These are phyloP conservation scores for Dusona sp. DNA, from an alignment of 2,888 invertebrate species.

Conservation along the genomic window DNA sequence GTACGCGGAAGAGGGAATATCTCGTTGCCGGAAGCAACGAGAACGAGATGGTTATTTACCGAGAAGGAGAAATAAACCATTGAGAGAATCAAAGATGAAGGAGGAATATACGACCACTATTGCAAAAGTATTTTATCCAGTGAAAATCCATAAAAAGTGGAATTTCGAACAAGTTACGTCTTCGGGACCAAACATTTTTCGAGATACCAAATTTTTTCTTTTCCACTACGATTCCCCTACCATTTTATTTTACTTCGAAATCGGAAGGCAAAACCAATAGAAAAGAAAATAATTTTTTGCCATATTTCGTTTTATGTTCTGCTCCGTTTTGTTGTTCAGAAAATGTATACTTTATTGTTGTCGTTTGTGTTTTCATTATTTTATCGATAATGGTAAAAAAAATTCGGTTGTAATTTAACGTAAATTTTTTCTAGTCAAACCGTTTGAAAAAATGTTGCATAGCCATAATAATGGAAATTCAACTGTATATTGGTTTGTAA, in stretches of 20 bases:
- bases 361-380: background rate
- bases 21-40: constrained; percentile 39
- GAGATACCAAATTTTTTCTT: background rate
- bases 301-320: background rate
- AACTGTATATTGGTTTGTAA: background rate
- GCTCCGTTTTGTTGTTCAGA: background rate
- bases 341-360: background rate
- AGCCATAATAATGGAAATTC: background rate
- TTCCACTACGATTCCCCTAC: background rate
- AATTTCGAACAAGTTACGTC: background rate
- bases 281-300: background rate
- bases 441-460: background rate
- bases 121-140: background rate
- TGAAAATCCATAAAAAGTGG: constrained; percentile 4
- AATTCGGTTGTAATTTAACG: background rate
- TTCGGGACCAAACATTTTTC: background rate
- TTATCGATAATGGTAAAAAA: background rate
- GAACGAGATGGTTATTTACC: constrained; percentile 44
- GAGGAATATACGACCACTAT: background rate
- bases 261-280: background rate
- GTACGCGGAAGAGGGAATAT: constrained; percentile 6
- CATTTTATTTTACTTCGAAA: background rate
- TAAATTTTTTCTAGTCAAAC: background rate
- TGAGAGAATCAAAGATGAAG: background rate
- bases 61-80: constrained; percentile 7